Conservation (phyloP, 2,797 vertebrate genomes). For the Acanthis flammea region DNA sequence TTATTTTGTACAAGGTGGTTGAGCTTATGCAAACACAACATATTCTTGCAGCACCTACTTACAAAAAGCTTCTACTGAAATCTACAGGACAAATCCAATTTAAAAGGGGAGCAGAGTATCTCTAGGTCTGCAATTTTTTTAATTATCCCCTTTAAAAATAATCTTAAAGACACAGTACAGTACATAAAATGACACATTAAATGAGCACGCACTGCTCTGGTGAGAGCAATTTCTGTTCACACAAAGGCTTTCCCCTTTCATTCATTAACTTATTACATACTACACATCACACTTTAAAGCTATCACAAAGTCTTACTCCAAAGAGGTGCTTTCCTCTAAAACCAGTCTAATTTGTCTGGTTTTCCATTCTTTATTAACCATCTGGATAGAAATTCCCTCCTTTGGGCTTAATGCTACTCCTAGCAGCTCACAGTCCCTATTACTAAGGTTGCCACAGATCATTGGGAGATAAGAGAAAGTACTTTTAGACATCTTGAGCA, state of each 20-base stretch:
- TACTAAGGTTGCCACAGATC: not conserved
- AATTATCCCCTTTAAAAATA: not conserved
- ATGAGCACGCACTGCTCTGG: fast-evolving
- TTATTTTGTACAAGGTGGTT: not conserved
- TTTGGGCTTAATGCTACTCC: not conserved
- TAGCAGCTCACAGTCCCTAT: not conserved
- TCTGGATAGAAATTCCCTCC: not conserved
- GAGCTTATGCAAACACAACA: not conserved
- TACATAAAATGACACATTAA: not conserved
- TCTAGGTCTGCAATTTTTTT: not conserved
- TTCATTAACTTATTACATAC: not conserved
- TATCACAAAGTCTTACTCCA: not conserved
- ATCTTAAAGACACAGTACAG: not conserved
- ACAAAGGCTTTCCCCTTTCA: not conserved
- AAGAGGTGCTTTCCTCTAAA: not conserved
- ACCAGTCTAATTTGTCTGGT: not conserved
- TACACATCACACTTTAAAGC: not conserved
- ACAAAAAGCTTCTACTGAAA: not conserved
- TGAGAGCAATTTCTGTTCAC: not conserved
- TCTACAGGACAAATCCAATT: not conserved
- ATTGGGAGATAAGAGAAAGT: not conserved
- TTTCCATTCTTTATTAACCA: not conserved
- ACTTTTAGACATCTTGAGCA: not conserved
- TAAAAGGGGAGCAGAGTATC: not conserved
- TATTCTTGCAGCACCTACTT: not conserved